Percentiles rank a stretch among this genome's conserved stretches.
Evolutionary conservation across 2,888 invertebrate species (phyloP).

Genomic region (Eupelmus urozonus): DNA sequence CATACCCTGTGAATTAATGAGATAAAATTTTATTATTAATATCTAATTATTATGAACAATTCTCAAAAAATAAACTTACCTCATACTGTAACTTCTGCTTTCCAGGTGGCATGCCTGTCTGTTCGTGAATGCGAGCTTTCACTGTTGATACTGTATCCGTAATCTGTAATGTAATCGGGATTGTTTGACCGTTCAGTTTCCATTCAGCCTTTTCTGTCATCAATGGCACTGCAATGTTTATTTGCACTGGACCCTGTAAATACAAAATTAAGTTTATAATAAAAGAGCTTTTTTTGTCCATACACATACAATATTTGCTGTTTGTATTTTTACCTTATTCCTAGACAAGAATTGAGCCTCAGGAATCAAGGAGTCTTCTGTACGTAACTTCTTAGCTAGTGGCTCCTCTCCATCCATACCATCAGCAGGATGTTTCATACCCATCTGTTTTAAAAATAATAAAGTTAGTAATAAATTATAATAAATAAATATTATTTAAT

Average conservation of each 20-base stretch:
- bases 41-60: neutral
- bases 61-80: slow-evolving; percentile 78
- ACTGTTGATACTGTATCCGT: slow-evolving; percentile 89
- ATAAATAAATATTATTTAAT: slow-evolving; percentile 21
- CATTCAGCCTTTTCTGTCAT: slow-evolving; percentile 95
- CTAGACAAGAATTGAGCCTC: slow-evolving; percentile 89
- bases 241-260: slow-evolving; percentile 84
- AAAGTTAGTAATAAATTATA: neutral
- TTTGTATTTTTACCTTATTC: slow-evolving; percentile 79
- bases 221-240: slow-evolving; percentile 90
- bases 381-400: slow-evolving; percentile 90
- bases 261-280: neutral
- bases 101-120: slow-evolving; percentile 95
- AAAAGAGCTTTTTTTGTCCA: neutral
- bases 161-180: slow-evolving; percentile 87
- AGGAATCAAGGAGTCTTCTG: slow-evolving; percentile 95
- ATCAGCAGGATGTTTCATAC: slow-evolving; percentile 79
- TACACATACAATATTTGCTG: neutral
- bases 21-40: neutral
- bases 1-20: slow-evolving; percentile 85
- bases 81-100: slow-evolving; percentile 98
- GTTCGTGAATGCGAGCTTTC: slow-evolving; percentile 91
- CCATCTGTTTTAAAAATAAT: slow-evolving; percentile 68
- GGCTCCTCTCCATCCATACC: slow-evolving; percentile 87
- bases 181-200: slow-evolving; percentile 94